Evolutionary conservation across 2,797 vertebrate genomes (phyloP).

Genomic region (Morus bassanus): DNA sequence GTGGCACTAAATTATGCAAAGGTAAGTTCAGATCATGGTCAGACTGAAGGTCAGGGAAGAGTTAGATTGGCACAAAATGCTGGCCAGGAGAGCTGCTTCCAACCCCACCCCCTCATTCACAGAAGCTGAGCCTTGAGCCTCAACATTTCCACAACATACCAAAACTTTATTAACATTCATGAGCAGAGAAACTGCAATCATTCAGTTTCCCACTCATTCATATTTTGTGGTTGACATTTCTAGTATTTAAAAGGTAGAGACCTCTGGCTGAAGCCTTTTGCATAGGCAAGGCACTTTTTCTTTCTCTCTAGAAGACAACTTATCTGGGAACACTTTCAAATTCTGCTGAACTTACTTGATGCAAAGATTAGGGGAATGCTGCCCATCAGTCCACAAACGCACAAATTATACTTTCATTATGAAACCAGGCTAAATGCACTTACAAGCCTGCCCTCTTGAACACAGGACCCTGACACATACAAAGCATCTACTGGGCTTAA

Average conservation of each 20-base stretch:
- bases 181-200: not conserved
- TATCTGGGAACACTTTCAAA: not conserved
- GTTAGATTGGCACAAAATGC: not conserved
- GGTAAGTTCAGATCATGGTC: not conserved
- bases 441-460: not conserved
- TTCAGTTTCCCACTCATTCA: not conserved
- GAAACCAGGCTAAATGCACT: not conserved
- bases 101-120: not conserved
- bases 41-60: not conserved
- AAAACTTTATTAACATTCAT: not conserved
- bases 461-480: not conserved
- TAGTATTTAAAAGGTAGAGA: not conserved
- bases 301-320: not conserved
- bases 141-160: not conserved
- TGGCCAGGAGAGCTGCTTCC: not conserved
- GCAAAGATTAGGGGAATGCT: not conserved
- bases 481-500: not conserved
- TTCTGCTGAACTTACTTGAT: not conserved
- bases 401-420: not conserved
- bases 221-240: not conserved
- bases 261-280: not conserved
- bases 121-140: not conserved
- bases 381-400: not conserved
- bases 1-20: not conserved
- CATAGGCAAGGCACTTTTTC: not conserved